Conservation (phyloP, 2,113 vertebrate genomes). For the Arvicanthis niloticus region DNA sequence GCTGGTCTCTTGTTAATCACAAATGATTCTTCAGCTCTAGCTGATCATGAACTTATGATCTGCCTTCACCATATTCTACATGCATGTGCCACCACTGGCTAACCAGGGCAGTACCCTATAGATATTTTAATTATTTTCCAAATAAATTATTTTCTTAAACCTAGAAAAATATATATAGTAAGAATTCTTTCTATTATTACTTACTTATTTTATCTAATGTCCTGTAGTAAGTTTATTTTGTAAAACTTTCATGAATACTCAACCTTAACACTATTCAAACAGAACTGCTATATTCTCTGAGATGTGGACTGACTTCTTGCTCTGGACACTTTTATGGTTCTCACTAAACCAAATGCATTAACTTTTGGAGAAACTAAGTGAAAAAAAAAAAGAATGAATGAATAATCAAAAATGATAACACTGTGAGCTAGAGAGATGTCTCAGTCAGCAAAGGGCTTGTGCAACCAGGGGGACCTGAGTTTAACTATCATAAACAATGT, state of each 20-base stretch:
- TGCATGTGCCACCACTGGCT: too few species aligned
- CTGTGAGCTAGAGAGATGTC: background rate
- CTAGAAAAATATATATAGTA: background rate
- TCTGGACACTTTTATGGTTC: background rate
- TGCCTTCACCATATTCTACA: too few species aligned
- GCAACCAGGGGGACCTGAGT: background rate
- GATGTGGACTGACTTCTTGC: background rate
- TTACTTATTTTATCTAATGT: background rate
- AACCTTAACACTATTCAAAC: background rate
- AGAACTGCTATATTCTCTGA: too few species aligned
- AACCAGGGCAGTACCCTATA: background rate
- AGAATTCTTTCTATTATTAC: background rate
- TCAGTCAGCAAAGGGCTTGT: background rate
- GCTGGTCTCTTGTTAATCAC: background rate
- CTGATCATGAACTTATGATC: background rate
- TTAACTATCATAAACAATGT: background rate
- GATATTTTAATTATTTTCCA: background rate
- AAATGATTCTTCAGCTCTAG: background rate
- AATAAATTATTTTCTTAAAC: background rate
- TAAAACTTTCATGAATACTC: background rate
- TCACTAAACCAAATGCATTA: background rate
- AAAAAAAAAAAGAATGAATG: background rate
- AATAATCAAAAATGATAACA: background rate
- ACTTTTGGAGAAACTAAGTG: background rate
- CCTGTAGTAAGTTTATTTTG: background rate